Conservation (phyloP, 1,140 invertebrate genomes). For the Diprion similis region DNA sequence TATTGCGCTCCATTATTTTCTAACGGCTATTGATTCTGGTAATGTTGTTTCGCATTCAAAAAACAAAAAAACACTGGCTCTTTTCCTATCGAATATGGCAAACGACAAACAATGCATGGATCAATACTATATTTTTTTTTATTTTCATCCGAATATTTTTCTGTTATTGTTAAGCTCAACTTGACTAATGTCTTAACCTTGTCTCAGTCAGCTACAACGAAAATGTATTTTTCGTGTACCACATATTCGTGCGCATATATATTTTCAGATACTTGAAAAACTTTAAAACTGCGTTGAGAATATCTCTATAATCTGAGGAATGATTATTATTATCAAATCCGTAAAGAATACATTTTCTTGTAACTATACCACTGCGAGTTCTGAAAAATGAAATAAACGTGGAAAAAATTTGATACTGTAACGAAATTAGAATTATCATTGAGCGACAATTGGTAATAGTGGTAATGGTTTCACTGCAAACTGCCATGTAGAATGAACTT, state of each 20-base stretch:
- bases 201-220: conserved; percentile 20
- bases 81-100: conserved; percentile 23
- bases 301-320: background rate
- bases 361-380: too few species aligned
- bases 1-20: background rate
- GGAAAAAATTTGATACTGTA: conserved; percentile 22
- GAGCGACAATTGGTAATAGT: background rate
- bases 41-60: conserved; percentile 35
- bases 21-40: conserved; percentile 27
- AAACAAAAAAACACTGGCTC: conserved; percentile 23
- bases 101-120: conserved; percentile 13
- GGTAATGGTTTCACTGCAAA: conserved; percentile 1
- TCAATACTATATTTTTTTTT: background rate
- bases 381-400: too few species aligned
- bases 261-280: conserved; percentile 7
- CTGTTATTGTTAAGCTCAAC: conserved; percentile 14
- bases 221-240: conserved; percentile 16
- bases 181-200: conserved; percentile 19
- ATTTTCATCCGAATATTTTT: conserved; percentile 15
- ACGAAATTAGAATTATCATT: conserved; percentile 13
- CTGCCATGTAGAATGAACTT: too few species aligned
- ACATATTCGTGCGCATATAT: conserved; percentile 26
- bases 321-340: background rate
- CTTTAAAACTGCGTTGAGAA: too few species aligned
- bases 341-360: too few species aligned